phyloP scores from a whole-genome alignment of 2,113 vertebrate species.

The Elgaria multicarinata region DNA sequence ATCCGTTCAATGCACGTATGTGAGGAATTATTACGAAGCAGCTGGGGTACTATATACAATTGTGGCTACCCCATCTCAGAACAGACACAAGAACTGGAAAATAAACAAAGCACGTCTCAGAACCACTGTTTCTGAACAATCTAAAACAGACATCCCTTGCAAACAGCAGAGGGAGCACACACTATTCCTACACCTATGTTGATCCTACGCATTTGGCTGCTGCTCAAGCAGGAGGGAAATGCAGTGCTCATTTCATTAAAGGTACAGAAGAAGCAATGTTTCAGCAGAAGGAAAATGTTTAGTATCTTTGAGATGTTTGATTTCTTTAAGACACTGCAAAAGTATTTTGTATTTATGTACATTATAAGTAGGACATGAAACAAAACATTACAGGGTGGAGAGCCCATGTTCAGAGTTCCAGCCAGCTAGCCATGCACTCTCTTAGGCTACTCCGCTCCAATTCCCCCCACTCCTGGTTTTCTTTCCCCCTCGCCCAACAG shows the following conservation, averaged over 20 bases:
- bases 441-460: neutral
- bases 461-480: too few relatives aligned
- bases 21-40: neutral
- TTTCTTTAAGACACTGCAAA: neutral
- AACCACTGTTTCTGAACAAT: accelerated
- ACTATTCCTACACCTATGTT: neutral
- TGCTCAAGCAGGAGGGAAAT: neutral
- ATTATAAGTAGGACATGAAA: neutral
- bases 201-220: accelerated
- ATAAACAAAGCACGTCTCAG: neutral
- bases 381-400: neutral
- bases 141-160: neutral
- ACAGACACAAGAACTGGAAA: neutral
- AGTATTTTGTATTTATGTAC: neutral
- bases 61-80: neutral
- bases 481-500: neutral
- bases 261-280: slow-evolving; percentile 4
- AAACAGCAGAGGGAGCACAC: slow-evolving; percentile 69
- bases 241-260: neutral
- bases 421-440: neutral
- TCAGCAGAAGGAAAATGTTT: neutral
- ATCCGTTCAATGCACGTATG: neutral
- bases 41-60: neutral
- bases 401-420: neutral
- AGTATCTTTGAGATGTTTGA: neutral